Evolutionary conservation across 2,888 invertebrate genomes (phyloP).

Genomic region (Protophormia terraenovae): DNA sequence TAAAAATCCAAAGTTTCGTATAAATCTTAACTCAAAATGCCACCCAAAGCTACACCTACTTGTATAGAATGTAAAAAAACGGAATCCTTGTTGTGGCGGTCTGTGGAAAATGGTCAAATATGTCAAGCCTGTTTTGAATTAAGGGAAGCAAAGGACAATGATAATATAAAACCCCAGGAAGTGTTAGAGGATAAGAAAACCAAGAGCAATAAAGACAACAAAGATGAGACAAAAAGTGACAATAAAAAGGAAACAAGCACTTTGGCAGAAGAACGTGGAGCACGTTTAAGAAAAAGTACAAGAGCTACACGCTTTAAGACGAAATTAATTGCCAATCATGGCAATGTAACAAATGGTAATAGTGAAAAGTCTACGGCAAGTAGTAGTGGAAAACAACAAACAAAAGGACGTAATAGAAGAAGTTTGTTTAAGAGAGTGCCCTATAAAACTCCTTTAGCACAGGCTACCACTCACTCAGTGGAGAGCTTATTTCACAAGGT

Average conservation of each 20-base stretch:
- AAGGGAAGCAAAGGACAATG: slow-evolving; percentile 77
- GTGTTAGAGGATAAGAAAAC: slow-evolving; percentile 70
- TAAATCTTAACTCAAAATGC: slow-evolving; percentile 64
- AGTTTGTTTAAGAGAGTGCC: slow-evolving; percentile 90
- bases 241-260: slow-evolving; percentile 32
- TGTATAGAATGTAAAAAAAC: slow-evolving; percentile 87
- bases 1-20: neutral
- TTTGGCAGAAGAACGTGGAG: slow-evolving; percentile 75
- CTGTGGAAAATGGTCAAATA: slow-evolving; percentile 87
- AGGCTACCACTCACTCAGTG: slow-evolving; percentile 91
- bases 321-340: slow-evolving; percentile 77
- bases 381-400: slow-evolving; percentile 65
- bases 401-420: slow-evolving; percentile 88
- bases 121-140: slow-evolving; percentile 88
- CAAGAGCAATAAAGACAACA: slow-evolving; percentile 72
- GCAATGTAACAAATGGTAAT: slow-evolving; percentile 36
- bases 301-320: slow-evolving; percentile 78
- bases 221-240: slow-evolving; percentile 61
- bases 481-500: slow-evolving; percentile 89
- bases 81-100: slow-evolving; percentile 89
- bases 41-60: slow-evolving; percentile 81
- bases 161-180: slow-evolving; percentile 69
- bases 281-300: slow-evolving; percentile 74
- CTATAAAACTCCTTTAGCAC: slow-evolving; percentile 90
- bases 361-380: slow-evolving; percentile 25